Conservation (phyloP, 2,797 vertebrate species). For the Centropyge bicolor region DNA sequence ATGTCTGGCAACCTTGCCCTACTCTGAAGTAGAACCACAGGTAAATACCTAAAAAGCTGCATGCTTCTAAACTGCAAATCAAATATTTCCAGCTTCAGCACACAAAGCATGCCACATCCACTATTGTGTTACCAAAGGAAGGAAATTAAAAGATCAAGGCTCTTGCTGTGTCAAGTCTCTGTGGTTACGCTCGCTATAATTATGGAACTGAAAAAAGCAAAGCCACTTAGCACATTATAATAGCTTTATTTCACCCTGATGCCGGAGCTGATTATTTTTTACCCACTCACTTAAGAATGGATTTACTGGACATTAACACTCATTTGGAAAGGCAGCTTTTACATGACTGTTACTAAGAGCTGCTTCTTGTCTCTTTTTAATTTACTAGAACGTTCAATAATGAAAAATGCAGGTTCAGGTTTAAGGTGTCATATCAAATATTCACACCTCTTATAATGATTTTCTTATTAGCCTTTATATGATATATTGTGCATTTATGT, state of each 20-base stretch:
- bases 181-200: not conserved
- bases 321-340: conserved; percentile 1
- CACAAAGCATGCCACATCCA: not conserved
- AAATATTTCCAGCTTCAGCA: not conserved
- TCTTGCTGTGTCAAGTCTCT: conserved; percentile 1
- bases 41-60: not conserved
- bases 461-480: no score
- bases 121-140: not conserved
- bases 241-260: conserved; percentile 6
- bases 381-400: no score
- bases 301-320: conserved; percentile 7
- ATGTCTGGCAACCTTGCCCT: not conserved
- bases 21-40: not conserved
- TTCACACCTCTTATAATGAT: no score
- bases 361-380: no score
- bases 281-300: not conserved
- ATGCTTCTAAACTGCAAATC: not conserved
- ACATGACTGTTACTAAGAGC: no score
- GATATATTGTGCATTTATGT: no score
- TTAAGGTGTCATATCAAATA: no score
- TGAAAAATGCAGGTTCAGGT: no score
- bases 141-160: not conserved
- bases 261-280: conserved; percentile 12
- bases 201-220: not conserved
- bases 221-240: conserved; percentile 8